Conservation (phyloP, 2,888 invertebrate species). For the Steinernema scapterisci region DNA sequence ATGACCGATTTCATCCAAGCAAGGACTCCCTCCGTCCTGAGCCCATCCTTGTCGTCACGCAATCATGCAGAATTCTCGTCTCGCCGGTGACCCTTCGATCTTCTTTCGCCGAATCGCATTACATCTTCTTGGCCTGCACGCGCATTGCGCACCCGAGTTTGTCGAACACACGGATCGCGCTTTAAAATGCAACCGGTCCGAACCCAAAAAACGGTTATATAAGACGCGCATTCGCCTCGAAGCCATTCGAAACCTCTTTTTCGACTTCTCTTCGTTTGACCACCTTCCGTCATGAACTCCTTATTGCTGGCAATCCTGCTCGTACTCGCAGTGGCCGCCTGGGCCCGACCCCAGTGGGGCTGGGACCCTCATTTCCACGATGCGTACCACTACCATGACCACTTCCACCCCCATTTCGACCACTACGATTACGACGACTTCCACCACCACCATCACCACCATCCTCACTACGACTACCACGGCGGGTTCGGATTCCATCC, state of each 20-base stretch:
- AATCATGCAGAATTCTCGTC: too few relatives aligned
- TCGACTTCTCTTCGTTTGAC: not conserved
- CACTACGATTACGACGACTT: not conserved
- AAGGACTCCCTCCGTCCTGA: not conserved
- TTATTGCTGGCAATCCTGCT: not conserved
- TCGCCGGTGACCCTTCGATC: not conserved
- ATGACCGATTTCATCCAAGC: not conserved
- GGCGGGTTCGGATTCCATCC: too few relatives aligned
- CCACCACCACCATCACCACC: not conserved
- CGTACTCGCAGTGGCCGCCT: not conserved
- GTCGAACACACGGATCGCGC: not conserved
- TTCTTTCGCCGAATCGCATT: not conserved
- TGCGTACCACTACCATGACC: not conserved
- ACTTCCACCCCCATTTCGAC: not conserved
- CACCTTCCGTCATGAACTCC: not conserved
- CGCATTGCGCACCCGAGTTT: not conserved
- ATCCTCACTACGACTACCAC: not conserved
- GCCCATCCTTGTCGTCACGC: not conserved
- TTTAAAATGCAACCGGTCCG: conserved; percentile 12
- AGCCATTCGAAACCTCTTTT: not conserved
- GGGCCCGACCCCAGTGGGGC: not conserved
- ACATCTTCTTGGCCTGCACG: not conserved
- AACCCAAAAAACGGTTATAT: not conserved
- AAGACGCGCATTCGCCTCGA: not conserved
- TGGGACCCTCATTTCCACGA: not conserved